Base-by-base conservation (phyloP, 2,888 invertebrate genomes). In the Notocelia uddmanniana region DNA sequence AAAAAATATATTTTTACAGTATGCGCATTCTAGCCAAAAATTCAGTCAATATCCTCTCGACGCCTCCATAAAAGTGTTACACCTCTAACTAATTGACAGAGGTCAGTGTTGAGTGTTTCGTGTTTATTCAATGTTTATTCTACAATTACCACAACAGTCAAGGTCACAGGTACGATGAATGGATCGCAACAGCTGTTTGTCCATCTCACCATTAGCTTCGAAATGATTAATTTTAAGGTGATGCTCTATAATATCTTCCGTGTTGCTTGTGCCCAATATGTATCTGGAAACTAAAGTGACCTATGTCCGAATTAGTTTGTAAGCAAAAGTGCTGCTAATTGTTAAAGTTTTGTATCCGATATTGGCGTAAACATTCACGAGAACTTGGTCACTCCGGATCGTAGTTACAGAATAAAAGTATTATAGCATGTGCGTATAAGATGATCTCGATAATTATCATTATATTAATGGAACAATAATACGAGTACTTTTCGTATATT, bases 81-180 rank as follows among this genome's bases (percentile, higher is more conserved):
- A 73, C 83, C 79, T 83, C 82, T 83, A 82, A 86, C 82, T 83
- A 86, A 89, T 89, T 85, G 83, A 82, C 79, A 86, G 85, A 92
- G 91, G 91, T 89, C 89, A 85, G 70, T 79, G 76, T 80, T 79
- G 82, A 89, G 85, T 85, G 83, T 80, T 77, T 45, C 77, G 81
- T 89, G 84, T 92, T 90, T 89, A 85, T 80, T 84, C 83, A 78
- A 81, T 89, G 84, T 92, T 90, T 89, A 85, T 80, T 84, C 83
- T 81, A 84, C 85, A 89, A 88, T 90, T 89, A 86, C 81, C 84
- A 81, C 73, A 75, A 77, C 78, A 80, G 87, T 89, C 87, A 89
- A 90, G 90, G 91, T 66, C 63, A 54, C 55, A 45, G 67, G 74
- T 74, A 74, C 76, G 75, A 78, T 77, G 69, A 81, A 83, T 84